phyloP scores from a whole-genome alignment of 2,797 vertebrate genomes.

The Gallirallus australis region DNA sequence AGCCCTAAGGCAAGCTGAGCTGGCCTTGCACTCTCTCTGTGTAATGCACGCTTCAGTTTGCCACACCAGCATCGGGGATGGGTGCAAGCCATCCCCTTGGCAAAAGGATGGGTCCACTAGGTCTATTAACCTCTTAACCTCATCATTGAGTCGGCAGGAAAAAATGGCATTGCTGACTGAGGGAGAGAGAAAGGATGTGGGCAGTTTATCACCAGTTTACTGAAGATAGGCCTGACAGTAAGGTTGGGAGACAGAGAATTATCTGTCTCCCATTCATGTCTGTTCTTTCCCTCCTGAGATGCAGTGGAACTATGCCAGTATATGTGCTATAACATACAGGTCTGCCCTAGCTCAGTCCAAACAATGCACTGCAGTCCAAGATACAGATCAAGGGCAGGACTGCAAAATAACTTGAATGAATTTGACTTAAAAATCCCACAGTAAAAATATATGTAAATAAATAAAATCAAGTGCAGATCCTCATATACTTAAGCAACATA shows the following conservation, averaged over 20 bases:
- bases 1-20: neutral
- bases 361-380: neutral
- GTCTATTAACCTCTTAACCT: neutral
- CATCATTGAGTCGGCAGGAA: neutral
- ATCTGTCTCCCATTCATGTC: neutral
- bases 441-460: neutral
- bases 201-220: neutral
- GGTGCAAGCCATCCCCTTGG: neutral
- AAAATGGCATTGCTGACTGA: neutral
- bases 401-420: neutral
- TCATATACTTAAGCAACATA: neutral
- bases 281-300: neutral
- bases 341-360: neutral
- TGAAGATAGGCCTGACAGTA: neutral
- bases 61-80: rapidly evolving
- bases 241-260: neutral
- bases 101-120: neutral
- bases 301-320: neutral
- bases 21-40: neutral
- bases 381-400: neutral
- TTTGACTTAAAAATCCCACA: neutral
- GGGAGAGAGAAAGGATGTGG: neutral
- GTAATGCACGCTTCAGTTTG: neutral
- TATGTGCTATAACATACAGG: neutral
- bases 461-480: neutral